Conservation (phyloP, 2,113 vertebrate species). For the Sigmodon hispidus region DNA sequence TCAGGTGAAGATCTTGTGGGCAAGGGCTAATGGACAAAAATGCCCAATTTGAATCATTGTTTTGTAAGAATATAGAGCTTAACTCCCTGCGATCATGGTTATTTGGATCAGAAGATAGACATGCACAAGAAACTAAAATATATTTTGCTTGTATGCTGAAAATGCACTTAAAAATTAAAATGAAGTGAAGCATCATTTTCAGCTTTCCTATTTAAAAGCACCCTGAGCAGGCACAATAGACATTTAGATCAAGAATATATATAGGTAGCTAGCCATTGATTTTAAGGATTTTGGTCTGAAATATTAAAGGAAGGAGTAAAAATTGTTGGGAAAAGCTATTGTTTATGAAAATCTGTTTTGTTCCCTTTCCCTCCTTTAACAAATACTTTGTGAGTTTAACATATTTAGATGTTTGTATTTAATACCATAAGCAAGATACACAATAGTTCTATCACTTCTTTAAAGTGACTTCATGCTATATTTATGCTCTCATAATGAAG, state of each 20-base stretch:
- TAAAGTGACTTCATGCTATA: background rate
- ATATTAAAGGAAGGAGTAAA: background rate
- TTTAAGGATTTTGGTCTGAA: background rate
- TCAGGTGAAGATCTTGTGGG: background rate
- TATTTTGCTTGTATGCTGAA: slow-evolving; percentile 24
- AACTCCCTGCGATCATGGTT: background rate
- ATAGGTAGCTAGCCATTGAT: background rate
- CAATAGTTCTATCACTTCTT: background rate
- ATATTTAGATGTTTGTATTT: background rate
- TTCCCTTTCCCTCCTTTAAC: background rate
- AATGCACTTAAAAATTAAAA: slow-evolving; percentile 34
- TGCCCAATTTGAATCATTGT: background rate
- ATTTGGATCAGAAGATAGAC: background rate
- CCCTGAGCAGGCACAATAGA: background rate
- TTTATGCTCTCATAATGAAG: background rate
- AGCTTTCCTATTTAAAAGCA: slow-evolving; percentile 3
- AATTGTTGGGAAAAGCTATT: background rate
- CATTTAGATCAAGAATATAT: background rate
- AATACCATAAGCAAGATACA: background rate
- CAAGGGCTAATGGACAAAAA: background rate
- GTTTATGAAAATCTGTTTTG: background rate
- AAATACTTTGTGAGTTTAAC: background rate
- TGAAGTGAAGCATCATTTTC: background rate
- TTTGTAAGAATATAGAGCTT: background rate
- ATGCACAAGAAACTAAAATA: background rate